A percentile compares a stretch with the other conserved stretches of the same genome.
phyloP scores from a whole-genome alignment of 2,797 vertebrate species.

The Anabacerthia variegaticeps region DNA sequence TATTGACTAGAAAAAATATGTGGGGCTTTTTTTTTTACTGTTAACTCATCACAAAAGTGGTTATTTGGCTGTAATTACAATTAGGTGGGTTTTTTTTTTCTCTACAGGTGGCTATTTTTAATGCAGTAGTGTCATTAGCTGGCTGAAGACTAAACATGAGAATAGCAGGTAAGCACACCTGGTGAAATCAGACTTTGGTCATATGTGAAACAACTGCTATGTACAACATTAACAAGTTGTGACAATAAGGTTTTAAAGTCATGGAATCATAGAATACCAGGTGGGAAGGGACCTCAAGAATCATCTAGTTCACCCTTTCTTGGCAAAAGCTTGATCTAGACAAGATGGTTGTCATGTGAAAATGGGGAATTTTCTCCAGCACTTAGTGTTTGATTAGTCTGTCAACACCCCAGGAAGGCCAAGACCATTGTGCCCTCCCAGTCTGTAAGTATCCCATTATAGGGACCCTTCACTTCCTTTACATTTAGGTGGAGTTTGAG shows the following conservation, averaged over 20 bases:
- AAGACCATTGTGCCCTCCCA: neutral
- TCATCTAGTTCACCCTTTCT: neutral
- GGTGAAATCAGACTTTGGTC: neutral
- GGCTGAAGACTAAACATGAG: slow-evolving; percentile 76
- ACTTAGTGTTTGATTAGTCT: neutral
- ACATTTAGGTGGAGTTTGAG: neutral
- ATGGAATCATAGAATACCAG: neutral
- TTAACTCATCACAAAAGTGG: neutral
- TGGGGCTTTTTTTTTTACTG: neutral
- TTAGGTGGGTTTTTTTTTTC: neutral
- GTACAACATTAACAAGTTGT: neutral
- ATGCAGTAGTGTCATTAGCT: slow-evolving; percentile 43
- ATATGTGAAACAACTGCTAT: neutral
- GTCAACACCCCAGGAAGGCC: neutral
- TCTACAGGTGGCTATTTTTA: slow-evolving; percentile 70
- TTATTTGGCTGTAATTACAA: neutral
- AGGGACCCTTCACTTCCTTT: neutral
- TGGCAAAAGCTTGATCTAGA: fast-evolving
- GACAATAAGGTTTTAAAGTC: neutral
- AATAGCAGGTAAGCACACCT: slow-evolving; percentile 75
- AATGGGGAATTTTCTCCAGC: neutral
- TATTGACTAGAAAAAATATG: neutral
- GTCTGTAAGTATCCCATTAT: neutral
- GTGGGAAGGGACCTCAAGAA: neutral
- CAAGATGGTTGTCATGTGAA: neutral